phyloP scores from a whole-genome alignment of 2,888 invertebrate genomes.

The Synanthedon andrenaeformis region DNA sequence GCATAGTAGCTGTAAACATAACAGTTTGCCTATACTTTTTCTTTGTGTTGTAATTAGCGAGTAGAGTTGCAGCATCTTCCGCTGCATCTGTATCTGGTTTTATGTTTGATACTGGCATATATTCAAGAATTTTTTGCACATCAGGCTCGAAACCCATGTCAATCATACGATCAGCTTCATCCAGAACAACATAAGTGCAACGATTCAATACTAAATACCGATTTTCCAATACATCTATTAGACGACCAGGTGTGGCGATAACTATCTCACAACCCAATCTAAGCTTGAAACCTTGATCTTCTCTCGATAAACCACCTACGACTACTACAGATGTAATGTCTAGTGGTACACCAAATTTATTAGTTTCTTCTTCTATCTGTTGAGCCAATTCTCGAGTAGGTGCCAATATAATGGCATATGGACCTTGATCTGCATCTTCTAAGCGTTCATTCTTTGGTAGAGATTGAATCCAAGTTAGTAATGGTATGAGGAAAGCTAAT shows the following conservation, averaged over 20 bases:
- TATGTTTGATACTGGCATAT: conserved; percentile 97
- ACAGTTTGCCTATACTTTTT: conserved; percentile 99
- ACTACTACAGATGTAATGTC: conserved; percentile 96
- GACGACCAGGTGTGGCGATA: conserved; percentile 98
- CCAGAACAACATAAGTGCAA: conserved; percentile 97
- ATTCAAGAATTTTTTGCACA: conserved; percentile 97
- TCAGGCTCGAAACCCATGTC: conserved; percentile 99
- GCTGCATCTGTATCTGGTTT: conserved; percentile 99
- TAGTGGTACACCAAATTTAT: conserved; percentile 94
- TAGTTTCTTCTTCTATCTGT: conserved; percentile 99
- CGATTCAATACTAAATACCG: conserved; percentile 96
- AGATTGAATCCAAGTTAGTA: conserved; percentile 97
- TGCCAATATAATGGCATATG: conserved; percentile 98
- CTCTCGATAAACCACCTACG: conserved; percentile 97
- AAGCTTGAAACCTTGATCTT: conserved; percentile 97
- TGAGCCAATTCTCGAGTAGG: conserved; percentile 99
- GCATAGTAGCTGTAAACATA: conserved; percentile 99
- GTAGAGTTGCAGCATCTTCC: conserved; percentile 90
- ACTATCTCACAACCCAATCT: conserved; percentile 99
- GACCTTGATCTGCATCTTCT: conserved; percentile 94
- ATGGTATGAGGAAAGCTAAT: conserved; percentile 95
- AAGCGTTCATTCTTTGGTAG: conserved; percentile 94
- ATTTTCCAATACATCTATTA: conserved; percentile 98
- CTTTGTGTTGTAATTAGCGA: conserved; percentile 95
- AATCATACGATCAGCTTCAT: conserved; percentile 99